A percentile compares a stretch with the other conserved stretches of the same genome.
These are phyloP conservation scores for Rhodinocichla rosea DNA, from an alignment of 2,113 vertebrate genomes.

Conservation along the genomic window DNA sequence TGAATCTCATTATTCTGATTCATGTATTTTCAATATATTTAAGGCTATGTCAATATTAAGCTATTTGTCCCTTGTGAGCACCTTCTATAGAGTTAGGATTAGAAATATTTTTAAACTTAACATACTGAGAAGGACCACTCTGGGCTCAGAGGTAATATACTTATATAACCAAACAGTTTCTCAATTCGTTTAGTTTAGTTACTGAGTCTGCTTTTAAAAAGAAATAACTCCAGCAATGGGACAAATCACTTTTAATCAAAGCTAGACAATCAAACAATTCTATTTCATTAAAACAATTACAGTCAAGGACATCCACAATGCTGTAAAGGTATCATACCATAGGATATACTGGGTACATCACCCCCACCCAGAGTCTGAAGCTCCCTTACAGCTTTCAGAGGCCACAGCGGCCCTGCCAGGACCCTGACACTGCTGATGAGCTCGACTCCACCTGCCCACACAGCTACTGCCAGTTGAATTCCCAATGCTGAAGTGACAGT, in stretches of 20 bases:
- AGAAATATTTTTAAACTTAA: conserved; percentile 57
- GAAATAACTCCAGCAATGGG: not conserved
- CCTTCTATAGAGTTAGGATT: conserved; percentile 61
- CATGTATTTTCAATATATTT: conserved; percentile 73
- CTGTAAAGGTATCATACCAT: not conserved
- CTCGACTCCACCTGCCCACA: not conserved
- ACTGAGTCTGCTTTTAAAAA: not conserved
- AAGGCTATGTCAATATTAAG: conserved; percentile 74
- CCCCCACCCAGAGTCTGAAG: rapidly evolving
- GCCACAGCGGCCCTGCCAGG: not conserved
- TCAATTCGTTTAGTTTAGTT: not conserved
- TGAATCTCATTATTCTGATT: conserved; percentile 75
- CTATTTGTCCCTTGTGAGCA: conserved; percentile 67
- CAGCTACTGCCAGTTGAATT: not conserved
- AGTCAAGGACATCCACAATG: not conserved
- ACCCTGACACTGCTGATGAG: not conserved
- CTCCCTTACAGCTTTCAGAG: not conserved
- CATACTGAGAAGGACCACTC: conserved; percentile 2
- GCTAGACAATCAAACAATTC: not conserved
- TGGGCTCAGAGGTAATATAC: not conserved
- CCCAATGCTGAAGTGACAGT: not conserved
- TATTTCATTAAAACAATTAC: not conserved
- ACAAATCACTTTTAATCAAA: not conserved
- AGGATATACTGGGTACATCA: too few species aligned
- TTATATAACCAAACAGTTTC: conserved; percentile 7